These are phyloP conservation scores for Apogon hyalosoma DNA, from an alignment of 2,797 vertebrate species.

Conservation along the genomic window DNA sequence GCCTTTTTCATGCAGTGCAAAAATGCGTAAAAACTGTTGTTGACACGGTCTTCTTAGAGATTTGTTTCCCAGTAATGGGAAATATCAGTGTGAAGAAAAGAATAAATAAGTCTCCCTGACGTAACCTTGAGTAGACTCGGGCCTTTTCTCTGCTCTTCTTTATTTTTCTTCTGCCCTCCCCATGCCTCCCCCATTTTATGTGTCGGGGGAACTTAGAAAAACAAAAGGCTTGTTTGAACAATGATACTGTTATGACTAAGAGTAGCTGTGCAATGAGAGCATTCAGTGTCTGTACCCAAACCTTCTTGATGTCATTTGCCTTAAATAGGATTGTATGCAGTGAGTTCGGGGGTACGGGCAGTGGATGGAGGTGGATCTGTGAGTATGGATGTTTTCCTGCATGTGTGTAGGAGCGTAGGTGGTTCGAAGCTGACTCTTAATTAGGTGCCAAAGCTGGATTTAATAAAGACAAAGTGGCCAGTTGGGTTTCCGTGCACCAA, in stretches of 20 bases:
- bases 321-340: slow-evolving; percentile 65
- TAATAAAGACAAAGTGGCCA: slow-evolving; percentile 58
- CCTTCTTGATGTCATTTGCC: slow-evolving; percentile 61
- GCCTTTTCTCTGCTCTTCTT: slow-evolving; percentile 15
- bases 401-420: not conserved
- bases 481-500: slow-evolving; percentile 79
- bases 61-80: slow-evolving; percentile 57
- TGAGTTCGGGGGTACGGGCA: slow-evolving; percentile 36
- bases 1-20: slow-evolving; percentile 66
- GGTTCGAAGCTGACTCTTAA: slow-evolving; percentile 59
- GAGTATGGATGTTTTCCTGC: slow-evolving; percentile 11
- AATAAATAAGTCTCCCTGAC: slow-evolving; percentile 46
- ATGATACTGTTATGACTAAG: slow-evolving; percentile 65
- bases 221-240: slow-evolving; percentile 75
- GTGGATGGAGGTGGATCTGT: slow-evolving; percentile 40
- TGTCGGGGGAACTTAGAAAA: slow-evolving; percentile 60
- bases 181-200: slow-evolving; percentile 14
- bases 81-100: slow-evolving; percentile 55
- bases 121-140: slow-evolving; percentile 39
- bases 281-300: slow-evolving; percentile 51
- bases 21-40: slow-evolving; percentile 61
- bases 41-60: slow-evolving; percentile 53
- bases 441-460: slow-evolving; percentile 67
- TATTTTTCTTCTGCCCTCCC: slow-evolving; percentile 15
- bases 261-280: slow-evolving; percentile 55